Conservation (phyloP, 2,797 vertebrate species). For the Crocidura indochinensis region DNA sequence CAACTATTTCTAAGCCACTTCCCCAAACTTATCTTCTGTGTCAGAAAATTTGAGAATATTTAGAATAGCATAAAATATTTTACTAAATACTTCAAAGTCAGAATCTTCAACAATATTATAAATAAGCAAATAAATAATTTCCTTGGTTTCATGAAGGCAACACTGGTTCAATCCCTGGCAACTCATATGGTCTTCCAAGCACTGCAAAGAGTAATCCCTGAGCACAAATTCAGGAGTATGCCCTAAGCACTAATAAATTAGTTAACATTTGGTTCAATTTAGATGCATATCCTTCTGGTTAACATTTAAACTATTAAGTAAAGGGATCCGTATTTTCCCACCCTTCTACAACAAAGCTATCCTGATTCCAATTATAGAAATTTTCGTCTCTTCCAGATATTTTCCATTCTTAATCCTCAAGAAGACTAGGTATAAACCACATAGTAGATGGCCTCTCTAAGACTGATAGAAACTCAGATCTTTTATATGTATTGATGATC, state of each 20-base stretch:
- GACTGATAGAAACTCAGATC: not conserved
- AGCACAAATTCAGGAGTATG: too few relatives aligned
- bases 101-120: not conserved
- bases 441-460: not conserved
- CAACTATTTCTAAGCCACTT: slow-evolving; percentile 32
- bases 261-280: not conserved
- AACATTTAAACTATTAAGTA: slow-evolving; percentile 1
- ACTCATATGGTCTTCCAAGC: too few relatives aligned
- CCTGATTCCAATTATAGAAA: not conserved
- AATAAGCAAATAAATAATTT: slow-evolving; percentile 5
- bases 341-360: not conserved
- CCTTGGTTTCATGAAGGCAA: not conserved
- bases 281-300: not conserved
- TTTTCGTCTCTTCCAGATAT: not conserved
- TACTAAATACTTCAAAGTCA: slow-evolving; percentile 45
- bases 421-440: not conserved
- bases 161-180: not conserved
- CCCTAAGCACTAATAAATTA: not conserved
- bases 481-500: not conserved
- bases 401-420: not conserved
- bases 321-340: not conserved
- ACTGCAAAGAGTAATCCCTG: too few relatives aligned
- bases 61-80: slow-evolving; percentile 23
- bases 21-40: slow-evolving; percentile 52
- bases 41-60: slow-evolving; percentile 54